Conservation (phyloP, 2,888 invertebrate species). For the Scelioninae gen. 1 region DNA sequence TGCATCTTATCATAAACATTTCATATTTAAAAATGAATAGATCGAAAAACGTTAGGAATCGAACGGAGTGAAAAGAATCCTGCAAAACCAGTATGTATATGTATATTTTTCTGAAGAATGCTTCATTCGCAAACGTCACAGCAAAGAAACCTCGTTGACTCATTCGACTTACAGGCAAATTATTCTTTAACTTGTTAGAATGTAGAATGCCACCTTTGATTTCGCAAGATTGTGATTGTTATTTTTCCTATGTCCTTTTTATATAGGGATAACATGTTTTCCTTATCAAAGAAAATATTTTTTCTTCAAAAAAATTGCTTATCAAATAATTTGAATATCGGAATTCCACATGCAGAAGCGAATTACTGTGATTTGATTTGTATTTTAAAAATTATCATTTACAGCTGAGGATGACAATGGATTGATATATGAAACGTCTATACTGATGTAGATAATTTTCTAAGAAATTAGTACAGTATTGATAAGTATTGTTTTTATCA, state of each 20-base stretch:
- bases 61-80: conserved; percentile 54
- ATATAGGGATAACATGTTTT: too few species aligned
- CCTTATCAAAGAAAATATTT: too few species aligned
- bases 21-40: conserved; percentile 47
- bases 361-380: too few species aligned
- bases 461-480: conserved; percentile 17
- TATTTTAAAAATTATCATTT: too few species aligned
- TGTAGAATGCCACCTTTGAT: conserved; percentile 41
- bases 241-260: too few species aligned
- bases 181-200: conserved; percentile 55
- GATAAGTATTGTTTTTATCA: conserved; percentile 37
- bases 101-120: conserved; percentile 58
- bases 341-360: too few species aligned
- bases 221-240: conserved; percentile 36
- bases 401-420: too few species aligned
- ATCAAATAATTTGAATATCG: too few species aligned
- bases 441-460: conserved; percentile 1
- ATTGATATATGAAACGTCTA: too few species aligned
- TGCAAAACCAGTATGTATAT: conserved; percentile 57
- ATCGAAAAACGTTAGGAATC: conserved; percentile 54
- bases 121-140: conserved; percentile 62
- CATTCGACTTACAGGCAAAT: conserved; percentile 60
- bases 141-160: conserved; percentile 63
- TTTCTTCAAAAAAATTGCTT: too few species aligned
- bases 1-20: conserved; percentile 55